Percentiles rank a stretch among this genome's conserved stretches.
Conservation (phyloP, 1,140 invertebrate species). For the Panagrolaimus sp. region DNA sequence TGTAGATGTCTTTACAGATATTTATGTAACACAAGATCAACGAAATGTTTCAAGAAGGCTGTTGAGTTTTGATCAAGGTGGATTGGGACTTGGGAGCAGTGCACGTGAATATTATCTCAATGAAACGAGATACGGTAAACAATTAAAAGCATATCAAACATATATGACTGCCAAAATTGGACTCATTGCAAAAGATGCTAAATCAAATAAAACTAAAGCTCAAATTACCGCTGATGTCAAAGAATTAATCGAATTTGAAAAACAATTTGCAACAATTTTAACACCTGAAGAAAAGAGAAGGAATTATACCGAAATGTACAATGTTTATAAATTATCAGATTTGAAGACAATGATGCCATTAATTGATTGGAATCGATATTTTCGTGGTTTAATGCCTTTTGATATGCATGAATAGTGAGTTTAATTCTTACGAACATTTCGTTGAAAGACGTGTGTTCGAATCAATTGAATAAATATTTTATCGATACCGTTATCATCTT, state of each 20-base stretch:
- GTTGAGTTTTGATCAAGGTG: conserved; percentile 17
- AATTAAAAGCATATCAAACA: conserved; percentile 48
- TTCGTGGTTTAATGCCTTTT: conserved; percentile 36
- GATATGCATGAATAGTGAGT: conserved; percentile 43
- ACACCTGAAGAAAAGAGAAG: conserved; percentile 48
- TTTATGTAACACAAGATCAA: conserved; percentile 44
- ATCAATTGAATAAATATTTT: too few species aligned
- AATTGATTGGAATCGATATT: conserved; percentile 44
- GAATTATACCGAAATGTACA: conserved; percentile 51
- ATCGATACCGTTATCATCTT: too few species aligned
- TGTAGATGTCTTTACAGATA: conserved; percentile 41
- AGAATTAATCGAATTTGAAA: conserved; percentile 47
- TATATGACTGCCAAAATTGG: conserved; percentile 42
- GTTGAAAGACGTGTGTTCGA: too few species aligned
- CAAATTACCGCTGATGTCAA: conserved; percentile 40
- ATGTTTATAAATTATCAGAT: conserved; percentile 38
- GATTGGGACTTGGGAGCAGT: conserved; percentile 38
- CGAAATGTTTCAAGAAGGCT: conserved; percentile 31
- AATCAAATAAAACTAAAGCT: conserved; percentile 17
- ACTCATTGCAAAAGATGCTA: conserved; percentile 42
- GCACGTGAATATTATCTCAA: conserved; percentile 56
- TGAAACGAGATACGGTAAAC: conserved; percentile 51
- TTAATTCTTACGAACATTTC: too few species aligned
- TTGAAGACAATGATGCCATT: conserved; percentile 26
- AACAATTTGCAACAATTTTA: conserved; percentile 47